These are phyloP conservation scores for Mythimna albipuncta DNA, from an alignment of 2,888 invertebrate genomes.

Conservation along the genomic window DNA sequence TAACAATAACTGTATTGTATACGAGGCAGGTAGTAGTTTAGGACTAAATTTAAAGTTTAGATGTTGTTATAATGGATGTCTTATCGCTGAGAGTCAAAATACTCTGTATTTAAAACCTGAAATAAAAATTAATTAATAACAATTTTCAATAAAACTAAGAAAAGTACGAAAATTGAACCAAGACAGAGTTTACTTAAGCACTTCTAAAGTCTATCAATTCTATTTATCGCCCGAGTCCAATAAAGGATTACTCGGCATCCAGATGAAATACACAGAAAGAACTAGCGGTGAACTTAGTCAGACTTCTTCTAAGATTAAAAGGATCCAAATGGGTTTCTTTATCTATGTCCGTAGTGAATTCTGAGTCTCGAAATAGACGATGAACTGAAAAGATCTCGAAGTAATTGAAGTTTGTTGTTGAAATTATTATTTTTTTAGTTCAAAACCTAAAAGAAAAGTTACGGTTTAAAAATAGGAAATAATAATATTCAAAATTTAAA, in stretches of 20 bases:
- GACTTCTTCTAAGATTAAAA: slow-evolving; percentile 29
- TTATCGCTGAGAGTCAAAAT: too few relatives aligned
- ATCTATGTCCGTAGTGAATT: slow-evolving; percentile 15
- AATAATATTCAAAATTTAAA: too few relatives aligned
- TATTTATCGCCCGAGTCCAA: slow-evolving; percentile 46
- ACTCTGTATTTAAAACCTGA: too few relatives aligned
- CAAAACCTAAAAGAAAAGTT: too few relatives aligned
- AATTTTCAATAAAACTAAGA: background rate
- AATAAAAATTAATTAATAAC: too few relatives aligned
- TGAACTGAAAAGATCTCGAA: background rate
- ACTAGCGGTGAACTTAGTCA: slow-evolving; percentile 30
- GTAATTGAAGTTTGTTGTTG: background rate
- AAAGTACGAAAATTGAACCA: slow-evolving; percentile 21
- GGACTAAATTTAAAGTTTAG: too few relatives aligned
- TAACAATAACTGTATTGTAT: too few relatives aligned
- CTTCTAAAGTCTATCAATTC: slow-evolving; percentile 52
- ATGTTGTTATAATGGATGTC: too few relatives aligned
- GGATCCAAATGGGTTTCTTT: slow-evolving; percentile 26
- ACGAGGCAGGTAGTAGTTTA: too few relatives aligned
- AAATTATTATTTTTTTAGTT: too few relatives aligned
- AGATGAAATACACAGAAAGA: slow-evolving; percentile 47
- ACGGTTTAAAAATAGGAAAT: too few relatives aligned
- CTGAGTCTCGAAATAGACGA: slow-evolving; percentile 5
- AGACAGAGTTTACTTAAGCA: slow-evolving; percentile 31
- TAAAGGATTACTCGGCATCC: slow-evolving; percentile 46